These are phyloP conservation scores for Phortica variegata DNA, from an alignment of 1,140 invertebrate species.

Conservation along the genomic window DNA sequence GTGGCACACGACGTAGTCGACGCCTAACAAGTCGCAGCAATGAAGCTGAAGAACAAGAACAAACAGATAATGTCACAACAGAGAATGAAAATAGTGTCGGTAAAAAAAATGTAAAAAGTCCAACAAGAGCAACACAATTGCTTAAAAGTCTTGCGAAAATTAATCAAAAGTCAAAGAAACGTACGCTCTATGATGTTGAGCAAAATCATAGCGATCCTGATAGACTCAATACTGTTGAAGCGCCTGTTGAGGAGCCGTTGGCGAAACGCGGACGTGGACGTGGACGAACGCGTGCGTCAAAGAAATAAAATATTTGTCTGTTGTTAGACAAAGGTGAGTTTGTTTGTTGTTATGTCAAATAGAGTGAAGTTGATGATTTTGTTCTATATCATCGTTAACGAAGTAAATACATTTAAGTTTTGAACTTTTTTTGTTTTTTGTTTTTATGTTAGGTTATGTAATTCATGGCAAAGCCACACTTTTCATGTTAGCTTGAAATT, in stretches of 20 bases:
- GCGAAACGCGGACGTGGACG: constrained; percentile 28
- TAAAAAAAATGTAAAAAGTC: constrained; percentile 14
- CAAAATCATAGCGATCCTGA: constrained; percentile 7
- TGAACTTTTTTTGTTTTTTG: constrained; percentile 51
- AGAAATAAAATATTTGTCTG: constrained; percentile 19
- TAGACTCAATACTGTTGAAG: constrained; percentile 6
- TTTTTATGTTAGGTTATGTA: constrained; percentile 14
- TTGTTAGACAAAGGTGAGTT: constrained; percentile 14
- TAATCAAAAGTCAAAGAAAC: constrained; percentile 13
- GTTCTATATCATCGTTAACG: constrained; percentile 10
- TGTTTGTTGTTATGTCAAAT: neutral
- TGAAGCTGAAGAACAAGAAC: neutral
- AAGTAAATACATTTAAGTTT: constrained; percentile 49
- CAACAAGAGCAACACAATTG: constrained; percentile 14
- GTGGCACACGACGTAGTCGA: no score
- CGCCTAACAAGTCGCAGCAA: neutral
- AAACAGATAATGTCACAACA: constrained; percentile 4
- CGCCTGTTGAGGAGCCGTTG: constrained; percentile 15
- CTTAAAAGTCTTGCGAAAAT: constrained; percentile 12
- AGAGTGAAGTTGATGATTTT: no score
- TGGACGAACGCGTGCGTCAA: constrained; percentile 17
- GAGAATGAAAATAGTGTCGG: neutral
- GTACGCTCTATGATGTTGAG: constrained; percentile 8
- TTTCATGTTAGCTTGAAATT: no score
- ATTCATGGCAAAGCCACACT: constrained; percentile 24